phyloP scores from a whole-genome alignment of 2,797 vertebrate genomes.

The Diplodus sargus region DNA sequence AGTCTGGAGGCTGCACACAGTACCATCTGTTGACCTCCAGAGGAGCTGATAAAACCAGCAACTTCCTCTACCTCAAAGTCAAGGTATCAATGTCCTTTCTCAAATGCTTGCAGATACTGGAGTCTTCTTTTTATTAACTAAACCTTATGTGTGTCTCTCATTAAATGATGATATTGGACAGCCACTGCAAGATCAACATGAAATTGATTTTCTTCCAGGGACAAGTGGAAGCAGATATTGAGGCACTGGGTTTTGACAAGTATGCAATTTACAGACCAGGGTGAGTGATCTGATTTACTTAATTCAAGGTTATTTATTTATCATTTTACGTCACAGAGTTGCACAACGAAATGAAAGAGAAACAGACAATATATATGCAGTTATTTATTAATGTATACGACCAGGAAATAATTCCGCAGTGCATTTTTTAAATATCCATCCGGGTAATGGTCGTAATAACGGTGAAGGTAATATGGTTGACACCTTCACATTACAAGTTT shows the following conservation, averaged over 20 bases:
- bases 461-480: too few relatives aligned
- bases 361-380: too few relatives aligned
- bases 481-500: too few relatives aligned
- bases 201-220: conserved; percentile 76
- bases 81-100: conserved; percentile 73
- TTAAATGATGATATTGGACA: too few relatives aligned
- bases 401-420: too few relatives aligned
- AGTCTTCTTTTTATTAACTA: neutral
- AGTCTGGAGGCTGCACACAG: conserved; percentile 89
- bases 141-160: neutral
- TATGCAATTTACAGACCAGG: conserved; percentile 87
- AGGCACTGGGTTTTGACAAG: conserved; percentile 84
- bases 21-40: conserved; percentile 89
- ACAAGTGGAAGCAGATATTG: conserved; percentile 85
- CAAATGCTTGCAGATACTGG: neutral
- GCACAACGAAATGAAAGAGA: too few relatives aligned
- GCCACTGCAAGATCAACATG: neutral
- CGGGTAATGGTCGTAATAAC: too few relatives aligned
- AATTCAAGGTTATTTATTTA: neutral
- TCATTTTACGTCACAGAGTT: too few relatives aligned
- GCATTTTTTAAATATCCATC: too few relatives aligned
- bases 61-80: conserved; percentile 85
- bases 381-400: too few relatives aligned
- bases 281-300: conserved; percentile 71
- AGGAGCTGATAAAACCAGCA: conserved; percentile 84